Base-by-base conservation (phyloP, 2,888 invertebrate species). In the Heterodera filipjevi region DNA sequence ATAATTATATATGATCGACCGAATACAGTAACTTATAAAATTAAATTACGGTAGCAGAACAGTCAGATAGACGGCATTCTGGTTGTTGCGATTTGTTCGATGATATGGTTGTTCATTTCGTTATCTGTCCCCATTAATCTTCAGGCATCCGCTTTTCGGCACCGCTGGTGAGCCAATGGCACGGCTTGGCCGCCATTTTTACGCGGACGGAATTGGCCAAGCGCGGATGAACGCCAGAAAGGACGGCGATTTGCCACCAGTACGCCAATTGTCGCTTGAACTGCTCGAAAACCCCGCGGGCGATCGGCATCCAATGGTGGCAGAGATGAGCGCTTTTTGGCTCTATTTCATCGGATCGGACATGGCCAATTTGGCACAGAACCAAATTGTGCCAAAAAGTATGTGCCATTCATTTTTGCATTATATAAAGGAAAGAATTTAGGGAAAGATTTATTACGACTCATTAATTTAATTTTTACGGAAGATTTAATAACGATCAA, bases 331-430 rank as follows among this genome's bases (percentile, higher is more conserved):
- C 53, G 82, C 85, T 0, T 80, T 83, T 68, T 89, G 89, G 89
- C 83, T 87, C 82, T 86, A 89, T 76, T 82, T 89, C 78, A 80
- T 89, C 46, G 85, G 87, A 10, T 83, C 84, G 19, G 89, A 89
- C 78, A 79, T 88, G 81, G 87, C 92, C 92, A 81, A 92, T 93
- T 84, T 92, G 92, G 0, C 93, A 12, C 84, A 86, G 10, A 81
- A 84, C 22, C 83, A 84, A 66, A 77, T 79, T 44, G 73, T 84
- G 39, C 71, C 79, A 22, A 83, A 83, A 46, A 84, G 84, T 84
- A 19, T 39, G 5, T 8, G 30, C 33, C 6, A 44, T 77, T 68
- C 64, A 73, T 30, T 66, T 22, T n/a, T n/a, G n/a, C n/a, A n/a
- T n/a, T n/a, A n/a, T n/a, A n/a, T n/a, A n/a, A n/a, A n/a, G n/a